Percentiles rank a stretch among this genome's conserved stretches.
phyloP scores from a whole-genome alignment of 2,888 invertebrate genomes.

The Drosophila eohydei region DNA sequence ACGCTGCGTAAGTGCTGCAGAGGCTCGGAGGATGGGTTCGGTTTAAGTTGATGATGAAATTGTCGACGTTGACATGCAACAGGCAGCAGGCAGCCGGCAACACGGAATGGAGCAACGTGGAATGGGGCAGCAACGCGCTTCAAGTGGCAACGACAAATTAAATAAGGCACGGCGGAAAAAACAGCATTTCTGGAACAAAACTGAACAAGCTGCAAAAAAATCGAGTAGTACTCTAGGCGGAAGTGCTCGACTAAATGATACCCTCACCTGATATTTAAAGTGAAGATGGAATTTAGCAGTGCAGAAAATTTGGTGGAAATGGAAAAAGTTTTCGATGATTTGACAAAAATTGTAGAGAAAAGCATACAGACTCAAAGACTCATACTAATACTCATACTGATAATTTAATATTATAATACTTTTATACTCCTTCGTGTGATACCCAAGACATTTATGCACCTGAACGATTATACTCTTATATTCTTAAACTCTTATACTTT shows the following conservation, averaged over 20 bases:
- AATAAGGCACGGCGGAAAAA: slow-evolving; percentile 60
- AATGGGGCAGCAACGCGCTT: slow-evolving; percentile 34
- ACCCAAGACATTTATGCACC: no score
- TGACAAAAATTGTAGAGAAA: neutral
- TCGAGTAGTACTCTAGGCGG: neutral
- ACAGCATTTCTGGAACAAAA: slow-evolving; percentile 36
- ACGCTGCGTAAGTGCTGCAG: slow-evolving; percentile 41
- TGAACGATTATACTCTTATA: neutral
- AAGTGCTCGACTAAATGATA: neutral
- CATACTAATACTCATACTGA: neutral
- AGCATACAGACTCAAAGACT: neutral
- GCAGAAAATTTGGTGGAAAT: neutral
- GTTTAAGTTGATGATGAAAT: slow-evolving; percentile 71
- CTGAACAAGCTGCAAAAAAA: slow-evolving; percentile 20
- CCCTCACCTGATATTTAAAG: neutral
- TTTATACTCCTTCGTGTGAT: no score
- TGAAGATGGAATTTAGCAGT: neutral
- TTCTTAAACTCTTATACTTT: neutral
- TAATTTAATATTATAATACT: no score
- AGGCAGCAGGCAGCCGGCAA: slow-evolving; percentile 44
- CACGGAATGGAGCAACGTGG: slow-evolving; percentile 4
- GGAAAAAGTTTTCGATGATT: neutral
- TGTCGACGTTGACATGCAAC: slow-evolving; percentile 78
- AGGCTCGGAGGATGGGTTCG: slow-evolving; percentile 15
- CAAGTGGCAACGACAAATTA: slow-evolving; percentile 71